Evolutionary conservation across 2,113 vertebrate genomes (phyloP).

Genomic region (Prunella fulvescens): DNA sequence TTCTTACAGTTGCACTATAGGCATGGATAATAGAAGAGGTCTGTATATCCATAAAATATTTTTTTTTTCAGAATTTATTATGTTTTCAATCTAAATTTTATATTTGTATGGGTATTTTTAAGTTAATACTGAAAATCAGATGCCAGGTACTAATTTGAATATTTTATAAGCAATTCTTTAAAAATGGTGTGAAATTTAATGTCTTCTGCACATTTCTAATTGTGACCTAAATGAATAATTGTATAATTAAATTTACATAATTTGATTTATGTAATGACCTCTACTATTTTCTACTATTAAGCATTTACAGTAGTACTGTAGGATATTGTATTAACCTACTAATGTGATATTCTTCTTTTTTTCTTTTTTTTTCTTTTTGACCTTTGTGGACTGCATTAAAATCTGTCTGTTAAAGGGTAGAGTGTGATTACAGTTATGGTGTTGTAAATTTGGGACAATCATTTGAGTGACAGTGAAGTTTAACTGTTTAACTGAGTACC

Average conservation of each 20-base stretch:
- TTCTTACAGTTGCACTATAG: neutral
- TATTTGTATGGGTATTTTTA: neutral
- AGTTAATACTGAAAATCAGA: neutral
- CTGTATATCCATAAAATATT: neutral
- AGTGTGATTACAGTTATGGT: neutral
- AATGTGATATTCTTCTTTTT: neutral
- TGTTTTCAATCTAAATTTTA: neutral
- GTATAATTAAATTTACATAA: neutral
- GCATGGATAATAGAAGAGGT: neutral
- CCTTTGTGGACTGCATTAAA: neutral
- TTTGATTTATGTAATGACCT: neutral
- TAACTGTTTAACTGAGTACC: neutral
- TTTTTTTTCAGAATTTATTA: neutral
- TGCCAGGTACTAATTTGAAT: neutral
- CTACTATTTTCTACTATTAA: neutral
- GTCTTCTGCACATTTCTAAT: neutral
- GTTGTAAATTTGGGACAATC: slow-evolving; percentile 5
- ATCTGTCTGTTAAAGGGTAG: neutral
- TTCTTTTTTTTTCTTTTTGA: neutral
- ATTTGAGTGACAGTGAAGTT: neutral
- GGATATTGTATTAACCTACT: neutral
- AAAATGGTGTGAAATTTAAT: neutral
- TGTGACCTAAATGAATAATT: neutral
- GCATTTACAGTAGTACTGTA: neutral
- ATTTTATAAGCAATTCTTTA: neutral